Conservation (phyloP, 2,113 vertebrate genomes). For the Stictonetta naevosa region DNA sequence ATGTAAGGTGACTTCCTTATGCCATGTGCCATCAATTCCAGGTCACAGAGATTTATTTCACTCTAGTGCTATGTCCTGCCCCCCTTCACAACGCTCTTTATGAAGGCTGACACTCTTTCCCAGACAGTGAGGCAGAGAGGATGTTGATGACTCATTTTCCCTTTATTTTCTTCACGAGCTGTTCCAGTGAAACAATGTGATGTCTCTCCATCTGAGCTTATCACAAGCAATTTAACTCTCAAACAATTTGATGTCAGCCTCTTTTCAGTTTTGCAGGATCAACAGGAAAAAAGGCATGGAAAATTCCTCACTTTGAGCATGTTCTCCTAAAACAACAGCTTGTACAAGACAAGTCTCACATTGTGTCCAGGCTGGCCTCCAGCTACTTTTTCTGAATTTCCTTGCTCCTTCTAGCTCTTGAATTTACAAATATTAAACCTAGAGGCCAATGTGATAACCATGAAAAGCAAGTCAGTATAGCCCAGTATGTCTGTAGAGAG, state of each 20-base stretch:
- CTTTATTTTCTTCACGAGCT: slow-evolving; percentile 33
- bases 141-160: slow-evolving; percentile 45
- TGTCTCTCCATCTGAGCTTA: not conserved
- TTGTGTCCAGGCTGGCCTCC: not conserved
- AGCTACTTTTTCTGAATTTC: not conserved
- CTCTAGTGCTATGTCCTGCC: not conserved
- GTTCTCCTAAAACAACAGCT: not conserved
- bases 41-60: not conserved
- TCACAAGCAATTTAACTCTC: not conserved
- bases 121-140: not conserved
- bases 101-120: not conserved
- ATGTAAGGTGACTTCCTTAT: not conserved
- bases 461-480: not conserved
- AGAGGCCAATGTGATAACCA: not conserved
- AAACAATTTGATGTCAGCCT: not conserved
- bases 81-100: not conserved
- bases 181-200: slow-evolving; percentile 15
- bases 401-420: not conserved
- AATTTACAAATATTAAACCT: not conserved
- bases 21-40: not conserved
- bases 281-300: not conserved
- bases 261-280: not conserved
- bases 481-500: not conserved
- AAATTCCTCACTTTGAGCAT: not conserved
- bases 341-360: not conserved